Percentiles rank a stretch among this genome's conserved stretches.
These are phyloP conservation scores for Aythya baeri DNA, from an alignment of 2,113 vertebrate genomes.

Conservation along the genomic window DNA sequence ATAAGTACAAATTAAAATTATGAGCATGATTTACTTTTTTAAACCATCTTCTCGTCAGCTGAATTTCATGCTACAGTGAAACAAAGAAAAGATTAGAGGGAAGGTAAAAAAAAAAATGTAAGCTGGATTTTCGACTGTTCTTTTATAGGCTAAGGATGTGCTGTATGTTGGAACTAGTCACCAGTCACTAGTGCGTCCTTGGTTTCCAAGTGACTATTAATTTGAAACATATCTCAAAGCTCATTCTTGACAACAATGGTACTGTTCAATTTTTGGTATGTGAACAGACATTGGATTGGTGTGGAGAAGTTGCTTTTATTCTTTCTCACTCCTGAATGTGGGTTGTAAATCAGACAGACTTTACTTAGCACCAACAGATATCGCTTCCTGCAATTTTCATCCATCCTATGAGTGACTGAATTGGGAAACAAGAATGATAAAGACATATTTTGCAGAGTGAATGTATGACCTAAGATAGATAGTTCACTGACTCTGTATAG, in stretches of 20 bases:
- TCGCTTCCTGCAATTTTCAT: background rate
- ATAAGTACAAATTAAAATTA: background rate
- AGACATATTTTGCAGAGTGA: background rate
- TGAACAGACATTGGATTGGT: background rate
- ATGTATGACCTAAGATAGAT: background rate
- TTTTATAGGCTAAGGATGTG: background rate
- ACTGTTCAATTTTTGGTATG: background rate
- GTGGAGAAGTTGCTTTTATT: background rate
- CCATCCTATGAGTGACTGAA: background rate
- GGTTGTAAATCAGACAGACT: slow-evolving; percentile 41
- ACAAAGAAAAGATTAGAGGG: background rate
- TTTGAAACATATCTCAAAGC: slow-evolving; percentile 36
- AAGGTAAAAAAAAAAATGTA: background rate
- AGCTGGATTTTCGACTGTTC: background rate
- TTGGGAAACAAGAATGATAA: slow-evolving; percentile 26
- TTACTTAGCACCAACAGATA: slow-evolving; percentile 42
- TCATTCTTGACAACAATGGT: background rate
- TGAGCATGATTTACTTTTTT: background rate
- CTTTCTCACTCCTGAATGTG: background rate
- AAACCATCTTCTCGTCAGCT: background rate
- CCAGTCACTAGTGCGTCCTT: background rate
- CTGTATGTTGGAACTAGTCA: background rate
- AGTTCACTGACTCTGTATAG: background rate
- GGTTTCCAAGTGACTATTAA: background rate
- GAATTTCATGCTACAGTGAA: background rate